A percentile compares a stretch with the other conserved stretches of the same genome.
phyloP scores from a whole-genome alignment of 2,797 vertebrate genomes.

The Alosa sapidissima region DNA sequence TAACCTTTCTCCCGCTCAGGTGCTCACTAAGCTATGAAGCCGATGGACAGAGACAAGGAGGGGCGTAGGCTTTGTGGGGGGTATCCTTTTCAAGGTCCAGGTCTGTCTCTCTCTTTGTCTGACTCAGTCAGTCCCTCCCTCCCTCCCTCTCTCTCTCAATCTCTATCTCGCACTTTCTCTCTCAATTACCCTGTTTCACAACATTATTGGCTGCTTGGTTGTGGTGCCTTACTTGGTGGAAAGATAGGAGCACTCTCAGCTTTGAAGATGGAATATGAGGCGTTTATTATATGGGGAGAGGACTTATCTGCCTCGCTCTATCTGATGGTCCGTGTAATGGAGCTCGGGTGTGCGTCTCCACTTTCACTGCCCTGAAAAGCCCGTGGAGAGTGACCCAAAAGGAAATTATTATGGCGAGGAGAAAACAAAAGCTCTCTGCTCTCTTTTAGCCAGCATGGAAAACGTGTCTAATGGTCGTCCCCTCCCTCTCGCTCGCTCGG shows the following conservation, averaged over 20 bases:
- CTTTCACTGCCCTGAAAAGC: conserved; percentile 77
- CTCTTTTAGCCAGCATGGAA: conserved; percentile 60
- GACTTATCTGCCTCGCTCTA: conserved; percentile 73
- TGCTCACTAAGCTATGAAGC: not conserved
- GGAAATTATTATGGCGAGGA: conserved; percentile 73
- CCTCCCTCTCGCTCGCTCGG: conserved; percentile 32
- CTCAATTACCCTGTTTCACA: conserved; percentile 25
- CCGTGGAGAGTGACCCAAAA: conserved; percentile 75
- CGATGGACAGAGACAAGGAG: not conserved
- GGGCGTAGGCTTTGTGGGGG: not conserved
- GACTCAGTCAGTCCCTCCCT: not conserved
- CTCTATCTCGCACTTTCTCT: conserved; percentile 14
- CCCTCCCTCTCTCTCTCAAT: not conserved
- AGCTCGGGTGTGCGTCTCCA: conserved; percentile 68
- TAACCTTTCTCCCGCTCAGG: conserved; percentile 64
- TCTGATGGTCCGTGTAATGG: conserved; percentile 77
- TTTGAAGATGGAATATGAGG: conserved; percentile 79
- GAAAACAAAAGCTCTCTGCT: conserved; percentile 67
- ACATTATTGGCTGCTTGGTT: conserved; percentile 8
- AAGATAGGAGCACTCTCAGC: conserved; percentile 63
- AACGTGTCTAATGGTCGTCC: conserved; percentile 59
- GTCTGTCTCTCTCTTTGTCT: not conserved
- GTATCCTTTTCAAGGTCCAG: conserved; percentile 6
- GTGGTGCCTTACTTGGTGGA: conserved; percentile 26
- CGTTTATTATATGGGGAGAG: conserved; percentile 73